Percentiles rank a stretch among this genome's conserved stretches.
Conservation (phyloP, 2,113 vertebrate genomes). For the Stercorarius parasiticus region DNA sequence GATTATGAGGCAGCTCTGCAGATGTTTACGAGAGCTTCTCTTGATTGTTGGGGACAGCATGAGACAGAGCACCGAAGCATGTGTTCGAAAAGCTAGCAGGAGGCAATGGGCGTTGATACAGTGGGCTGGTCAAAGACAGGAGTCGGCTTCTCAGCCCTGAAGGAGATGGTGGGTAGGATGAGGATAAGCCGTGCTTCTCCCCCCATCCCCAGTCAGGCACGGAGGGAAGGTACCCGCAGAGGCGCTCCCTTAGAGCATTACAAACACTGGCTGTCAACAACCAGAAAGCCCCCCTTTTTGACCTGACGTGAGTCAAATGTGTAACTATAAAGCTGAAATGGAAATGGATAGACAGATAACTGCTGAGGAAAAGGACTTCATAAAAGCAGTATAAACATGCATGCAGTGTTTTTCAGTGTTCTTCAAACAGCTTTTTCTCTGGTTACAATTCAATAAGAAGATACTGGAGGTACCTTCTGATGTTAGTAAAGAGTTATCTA, state of each 20-base stretch:
- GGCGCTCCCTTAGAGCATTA: not conserved
- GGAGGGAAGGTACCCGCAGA: rapidly evolving
- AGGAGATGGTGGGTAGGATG: not conserved
- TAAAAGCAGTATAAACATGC: not conserved
- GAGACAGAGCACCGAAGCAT: not conserved
- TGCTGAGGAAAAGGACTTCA: not conserved
- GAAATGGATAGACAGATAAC: not conserved
- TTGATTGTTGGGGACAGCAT: not conserved
- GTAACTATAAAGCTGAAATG: not conserved
- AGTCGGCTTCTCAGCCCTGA: not conserved
- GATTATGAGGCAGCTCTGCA: not conserved
- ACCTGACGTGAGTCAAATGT: not conserved
- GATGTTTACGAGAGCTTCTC: not conserved
- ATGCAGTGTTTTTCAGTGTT: not conserved
- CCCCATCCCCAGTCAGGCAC: not conserved
- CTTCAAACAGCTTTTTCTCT: not conserved
- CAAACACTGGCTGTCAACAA: not conserved
- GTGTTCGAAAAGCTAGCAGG: not conserved
- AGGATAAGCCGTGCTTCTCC: not conserved
- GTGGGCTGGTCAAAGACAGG: not conserved
- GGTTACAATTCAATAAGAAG: not conserved
- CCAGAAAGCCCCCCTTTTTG: not conserved
- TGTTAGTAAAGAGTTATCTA: not conserved
- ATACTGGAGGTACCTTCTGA: not conserved
- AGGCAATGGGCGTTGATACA: not conserved